Percentiles rank a stretch among this genome's conserved stretches.
phyloP scores from a whole-genome alignment of 2,113 vertebrate species.

The Sigmodon hispidus region DNA sequence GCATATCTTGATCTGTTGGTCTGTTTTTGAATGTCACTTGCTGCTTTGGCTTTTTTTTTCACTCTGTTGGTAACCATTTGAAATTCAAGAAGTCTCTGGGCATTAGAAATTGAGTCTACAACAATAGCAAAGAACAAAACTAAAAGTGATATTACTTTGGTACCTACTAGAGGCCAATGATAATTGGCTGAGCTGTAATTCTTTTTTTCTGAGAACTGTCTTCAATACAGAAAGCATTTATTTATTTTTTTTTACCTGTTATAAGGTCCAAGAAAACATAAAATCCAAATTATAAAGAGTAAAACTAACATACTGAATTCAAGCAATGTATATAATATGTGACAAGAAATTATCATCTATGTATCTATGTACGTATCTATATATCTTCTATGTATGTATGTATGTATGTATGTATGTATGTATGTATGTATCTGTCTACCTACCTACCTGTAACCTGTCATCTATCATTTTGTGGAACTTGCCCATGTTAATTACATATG shows the following conservation, averaged over 20 bases:
- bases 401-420: no score
- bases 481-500: neutral
- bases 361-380: neutral
- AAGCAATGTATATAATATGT: neutral
- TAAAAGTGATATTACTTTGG: neutral
- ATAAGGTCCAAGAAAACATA: neutral
- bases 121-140: neutral
- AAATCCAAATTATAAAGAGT: neutral
- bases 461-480: neutral
- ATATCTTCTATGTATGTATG: neutral
- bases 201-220: neutral
- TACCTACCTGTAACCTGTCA: neutral
- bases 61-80: neutral
- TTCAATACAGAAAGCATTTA: neutral
- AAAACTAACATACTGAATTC: neutral
- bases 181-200: neutral
- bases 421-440: neutral
- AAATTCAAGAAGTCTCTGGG: neutral
- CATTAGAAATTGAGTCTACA: neutral
- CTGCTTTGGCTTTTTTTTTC: neutral
- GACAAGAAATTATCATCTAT: neutral
- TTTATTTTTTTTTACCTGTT: neutral
- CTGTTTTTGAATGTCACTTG: neutral
- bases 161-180: neutral
- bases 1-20: rapidly evolving